Evolutionary conservation across 2,888 invertebrate genomes (phyloP), one percentile per base, ranked within the genome.

Genomic region (Acanthopleura granulata): DNA sequence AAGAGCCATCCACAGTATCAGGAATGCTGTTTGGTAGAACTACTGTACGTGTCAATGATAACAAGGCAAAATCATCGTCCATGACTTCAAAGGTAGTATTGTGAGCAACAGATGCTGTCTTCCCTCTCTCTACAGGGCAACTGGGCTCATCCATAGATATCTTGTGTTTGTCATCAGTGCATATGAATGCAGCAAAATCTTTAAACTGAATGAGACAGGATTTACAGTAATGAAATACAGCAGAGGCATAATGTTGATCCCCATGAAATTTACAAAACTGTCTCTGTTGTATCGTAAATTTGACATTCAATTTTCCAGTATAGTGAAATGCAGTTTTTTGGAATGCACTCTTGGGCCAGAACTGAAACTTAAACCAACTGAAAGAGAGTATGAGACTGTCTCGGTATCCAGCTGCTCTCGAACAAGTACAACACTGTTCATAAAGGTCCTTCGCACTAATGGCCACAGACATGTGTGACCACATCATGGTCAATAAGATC

Each of bases 401-500:
- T 12, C 16, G 62, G 22, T 62, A 62, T 12, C 62, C 16, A 62
- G n/a, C n/a, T n/a, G n/a, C n/a, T n/a, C n/a, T n/a, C n/a, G n/a
- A n/a, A n/a, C n/a, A n/a, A n/a, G 62, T 62, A 62, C 62, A 62
- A 62, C 16, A 62, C 22, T n/a, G n/a, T 22, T n/a, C 14, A 66
- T n/a, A n/a, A 14, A 66, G n/a, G n/a, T 66, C 66, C 14, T n/a
- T 66, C n/a, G 66, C 66, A 66, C 27, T 66, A 14, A n/a, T 22
- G 66, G 66, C 66, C n/a, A 25, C 27, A 14, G 66, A 14, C 66
- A 66, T 66, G 66, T 66, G 66, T 66, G 66, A 66, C 66, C 22
- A 66, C 66, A 25, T 66, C 66, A 14, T 22, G 15, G n/a, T n/a
- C 66, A n/a, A 66, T 22, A 25, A 66, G 12, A n/a, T 66, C 66